phyloP scores from a whole-genome alignment of 2,888 invertebrate genomes.

The Tetheella fluctuosa region DNA sequence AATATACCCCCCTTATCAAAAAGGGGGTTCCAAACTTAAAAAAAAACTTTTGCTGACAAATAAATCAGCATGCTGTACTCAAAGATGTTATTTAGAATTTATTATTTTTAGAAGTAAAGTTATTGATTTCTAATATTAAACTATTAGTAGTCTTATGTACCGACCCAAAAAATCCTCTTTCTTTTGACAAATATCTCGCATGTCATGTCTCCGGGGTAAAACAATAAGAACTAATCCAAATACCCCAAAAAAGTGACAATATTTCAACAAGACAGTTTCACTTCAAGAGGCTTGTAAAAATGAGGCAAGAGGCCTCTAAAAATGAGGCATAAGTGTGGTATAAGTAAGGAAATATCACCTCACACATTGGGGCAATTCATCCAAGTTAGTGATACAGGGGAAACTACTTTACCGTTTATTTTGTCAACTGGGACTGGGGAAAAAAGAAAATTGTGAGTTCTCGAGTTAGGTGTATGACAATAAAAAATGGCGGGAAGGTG shows the following conservation, averaged over 20 bases:
- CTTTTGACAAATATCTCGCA: neutral
- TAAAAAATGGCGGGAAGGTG: neutral
- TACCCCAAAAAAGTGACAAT: conserved; percentile 4
- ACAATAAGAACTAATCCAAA: neutral
- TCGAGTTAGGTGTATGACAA: neutral
- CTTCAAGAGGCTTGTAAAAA: conserved; percentile 6
- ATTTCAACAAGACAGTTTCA: conserved; percentile 11
- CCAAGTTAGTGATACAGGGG: conserved; percentile 52
- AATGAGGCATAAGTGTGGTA: conserved; percentile 5
- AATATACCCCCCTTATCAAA: neutral
- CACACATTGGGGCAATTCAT: conserved; percentile 43
- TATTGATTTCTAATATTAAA: too few relatives aligned
- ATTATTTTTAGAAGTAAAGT: too few relatives aligned
- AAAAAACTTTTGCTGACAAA: too few relatives aligned
- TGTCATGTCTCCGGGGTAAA: neutral
- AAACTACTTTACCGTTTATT: conserved; percentile 51
- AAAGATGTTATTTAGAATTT: too few relatives aligned
- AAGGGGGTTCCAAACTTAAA: too few relatives aligned
- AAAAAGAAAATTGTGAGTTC: conserved; percentile 3
- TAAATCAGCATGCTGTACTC: too few relatives aligned
- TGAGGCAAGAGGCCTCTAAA: conserved; percentile 2
- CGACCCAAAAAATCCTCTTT: neutral
- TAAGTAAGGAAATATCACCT: conserved; percentile 12
- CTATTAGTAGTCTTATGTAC: too few relatives aligned
- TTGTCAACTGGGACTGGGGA: neutral